Evolutionary conservation across 2,888 invertebrate species (phyloP), one percentile per base, ranked within the genome.

Genomic region (Erebia palarica): DNA sequence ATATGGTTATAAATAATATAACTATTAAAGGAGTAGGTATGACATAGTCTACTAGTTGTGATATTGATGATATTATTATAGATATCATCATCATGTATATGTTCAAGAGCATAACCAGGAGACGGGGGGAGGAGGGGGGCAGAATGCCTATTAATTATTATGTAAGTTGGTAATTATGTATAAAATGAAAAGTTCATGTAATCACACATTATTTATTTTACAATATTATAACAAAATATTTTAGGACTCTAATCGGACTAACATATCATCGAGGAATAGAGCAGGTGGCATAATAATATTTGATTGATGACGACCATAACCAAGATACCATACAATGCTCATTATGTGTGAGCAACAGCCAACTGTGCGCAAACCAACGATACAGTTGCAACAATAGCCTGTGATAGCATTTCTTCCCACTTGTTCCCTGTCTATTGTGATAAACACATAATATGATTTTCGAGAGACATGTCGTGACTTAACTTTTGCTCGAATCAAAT

Each of bases 261-360:
- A 18, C 16, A 55, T 18, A 9, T 55, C 14, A 14, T 55, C 55
- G 8, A 55, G 55, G 14, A 55, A 55, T 11, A 18, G 18, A 55
- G 55, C 18, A 18, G 55, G 55, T 10, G 55, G 55, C 16, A n/a
- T 16, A n/a, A 18, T 55, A 55, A 10, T 18, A 55, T 36, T 36
- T 5, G 55, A 16, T 14, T 55, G 55, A 18, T 55, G 55, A 55
- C 55, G 55, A 55, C 18, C 55, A 55, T 55, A 55, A 10, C 55
- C 55, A 10, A 55, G 55, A 18, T 55, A 55, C 55, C 55, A 55
- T 18, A 55, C 55, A 55, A 55, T 55, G 55, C 55, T 55, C 55
- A 55, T 55, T 16, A 55, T 18, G 14, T 55, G 55, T 18, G 55
- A 18, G 16, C 55, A 55, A 55, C 55, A 55, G 1, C 55, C 55